Conservation (phyloP, 2,113 vertebrate species). For the Oophaga pumilio region DNA sequence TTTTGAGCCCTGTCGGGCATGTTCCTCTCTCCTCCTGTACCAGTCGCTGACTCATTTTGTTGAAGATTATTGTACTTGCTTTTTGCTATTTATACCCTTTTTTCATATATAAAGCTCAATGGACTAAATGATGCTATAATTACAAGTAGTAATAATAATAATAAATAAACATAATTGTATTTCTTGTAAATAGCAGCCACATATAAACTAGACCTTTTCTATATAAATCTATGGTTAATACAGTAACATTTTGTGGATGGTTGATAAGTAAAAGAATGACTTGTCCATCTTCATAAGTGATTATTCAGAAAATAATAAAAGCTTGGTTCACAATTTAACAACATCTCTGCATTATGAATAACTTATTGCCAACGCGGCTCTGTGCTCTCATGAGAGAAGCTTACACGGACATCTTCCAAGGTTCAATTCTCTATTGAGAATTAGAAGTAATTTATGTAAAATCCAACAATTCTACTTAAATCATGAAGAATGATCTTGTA, state of each 20-base stretch:
- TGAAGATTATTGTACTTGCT: no score
- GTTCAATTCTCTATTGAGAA: constrained; percentile 29
- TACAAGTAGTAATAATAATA: no score
- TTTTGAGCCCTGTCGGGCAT: no score
- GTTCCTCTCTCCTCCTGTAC: no score
- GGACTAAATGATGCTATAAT: no score
- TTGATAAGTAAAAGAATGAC: not conserved
- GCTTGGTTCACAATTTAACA: constrained; percentile 35
- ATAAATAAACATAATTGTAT: no score
- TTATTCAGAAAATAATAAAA: not conserved
- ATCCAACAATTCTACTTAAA: constrained; percentile 3
- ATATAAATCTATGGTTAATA: not conserved
- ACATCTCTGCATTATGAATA: constrained; percentile 35
- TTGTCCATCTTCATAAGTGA: not conserved
- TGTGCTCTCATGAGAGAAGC: constrained; percentile 17
- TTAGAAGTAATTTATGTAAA: constrained; percentile 37
- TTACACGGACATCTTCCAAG: constrained; percentile 22
- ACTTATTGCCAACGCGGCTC: constrained; percentile 30
- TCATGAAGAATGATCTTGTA: not conserved
- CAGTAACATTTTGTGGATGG: not conserved
- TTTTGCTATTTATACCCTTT: no score
- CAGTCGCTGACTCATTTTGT: no score
- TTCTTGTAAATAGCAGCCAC: no score
- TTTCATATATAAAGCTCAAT: no score
- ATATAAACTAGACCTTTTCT: not conserved